Percentiles rank a stretch among this genome's conserved stretches.
phyloP scores from a whole-genome alignment of 2,797 vertebrate species.

The Potorous gilbertii region DNA sequence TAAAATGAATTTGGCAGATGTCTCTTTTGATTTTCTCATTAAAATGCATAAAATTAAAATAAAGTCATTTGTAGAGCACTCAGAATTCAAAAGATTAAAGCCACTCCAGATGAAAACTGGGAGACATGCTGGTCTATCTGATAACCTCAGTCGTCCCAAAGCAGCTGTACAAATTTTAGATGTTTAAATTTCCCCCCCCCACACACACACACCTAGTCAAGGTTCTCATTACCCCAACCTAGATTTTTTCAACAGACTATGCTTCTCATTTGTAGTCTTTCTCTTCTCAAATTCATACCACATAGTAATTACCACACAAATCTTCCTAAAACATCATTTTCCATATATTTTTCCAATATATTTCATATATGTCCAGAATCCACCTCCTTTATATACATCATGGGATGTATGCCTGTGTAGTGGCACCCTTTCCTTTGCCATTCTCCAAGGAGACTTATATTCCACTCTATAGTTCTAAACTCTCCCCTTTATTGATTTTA shows the following conservation, averaged over 20 bases:
- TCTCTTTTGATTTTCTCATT: slow-evolving; percentile 8
- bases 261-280: neutral
- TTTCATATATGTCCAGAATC: neutral
- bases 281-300: neutral
- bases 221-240: neutral
- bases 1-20: neutral
- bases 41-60: neutral
- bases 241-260: neutral
- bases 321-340: slow-evolving; percentile 6
- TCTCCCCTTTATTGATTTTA: neutral
- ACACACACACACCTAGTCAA: neutral
- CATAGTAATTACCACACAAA: neutral
- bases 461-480: neutral
- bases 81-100: neutral
- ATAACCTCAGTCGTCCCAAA: slow-evolving; percentile 3
- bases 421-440: neutral
- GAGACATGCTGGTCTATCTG: neutral
- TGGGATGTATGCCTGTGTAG: neutral
- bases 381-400: neutral
- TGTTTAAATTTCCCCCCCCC: neutral
- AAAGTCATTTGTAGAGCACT: neutral
- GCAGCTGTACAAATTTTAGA: neutral
- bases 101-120: neutral
- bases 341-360: neutral
- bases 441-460: neutral